Evolutionary conservation across 1,140 invertebrate genomes (phyloP), one percentile per base, ranked within the genome.

Genomic region (Tribolium madens): DNA sequence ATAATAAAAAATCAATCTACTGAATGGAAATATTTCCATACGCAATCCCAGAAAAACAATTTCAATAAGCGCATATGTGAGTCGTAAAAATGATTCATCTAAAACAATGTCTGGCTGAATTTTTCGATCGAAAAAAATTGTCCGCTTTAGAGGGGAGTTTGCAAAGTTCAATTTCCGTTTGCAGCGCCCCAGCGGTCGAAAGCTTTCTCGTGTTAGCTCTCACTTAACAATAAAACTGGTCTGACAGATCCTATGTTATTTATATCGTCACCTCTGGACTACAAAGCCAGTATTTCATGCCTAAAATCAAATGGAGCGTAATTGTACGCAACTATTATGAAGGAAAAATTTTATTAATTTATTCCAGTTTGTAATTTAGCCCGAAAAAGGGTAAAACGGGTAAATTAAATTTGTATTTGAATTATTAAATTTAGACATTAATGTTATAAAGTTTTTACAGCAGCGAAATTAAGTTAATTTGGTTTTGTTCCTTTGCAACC

Each of bases 171-270:
- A 80, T 80, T 80, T 80, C 78, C 76, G 78, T 75, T 72, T 75
- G 64, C 60, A 57, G 48, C 80, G 76, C 80, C 77, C 76, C 81
- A 74, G 81, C 76, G 73, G 79, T 70, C 81, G 73, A 81, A 79
- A 82, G 81, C 81, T 76, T 81, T 79, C 78, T 73, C 81, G 75
- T 82, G 79, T 80, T 75, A 52, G 72, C 53, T 57, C 64, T 50
- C 60, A 73, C 75, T 76, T 70, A 80, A 80, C 78, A 80, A 78
- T 74, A 73, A 77, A 77, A 69, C 71, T 69, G 60, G 71, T 68
- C 70, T 57, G 76, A 77, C 76, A 77, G 76, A 77, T 77, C 71
- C 53, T 50, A 18, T 72, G 70, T 77, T 64, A 77, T 77, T 77
- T 77, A 77, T 77, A 69, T 72, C 70, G 52, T 73, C 70, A 68